These are phyloP conservation scores for Corythaixoides concolor DNA, from an alignment of 2,113 vertebrate genomes.

Conservation along the genomic window DNA sequence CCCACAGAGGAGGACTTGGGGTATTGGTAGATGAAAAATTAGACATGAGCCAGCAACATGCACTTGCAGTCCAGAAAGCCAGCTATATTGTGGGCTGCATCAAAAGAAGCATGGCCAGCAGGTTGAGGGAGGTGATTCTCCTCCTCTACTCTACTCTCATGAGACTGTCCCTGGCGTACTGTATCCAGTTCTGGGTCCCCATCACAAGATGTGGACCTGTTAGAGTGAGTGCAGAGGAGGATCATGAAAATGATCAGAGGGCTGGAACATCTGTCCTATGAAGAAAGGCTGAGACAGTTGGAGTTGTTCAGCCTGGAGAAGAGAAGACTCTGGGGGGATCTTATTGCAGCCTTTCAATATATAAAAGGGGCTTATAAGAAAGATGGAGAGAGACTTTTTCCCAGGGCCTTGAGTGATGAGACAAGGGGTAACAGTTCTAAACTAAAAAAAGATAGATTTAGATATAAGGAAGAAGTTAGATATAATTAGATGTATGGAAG, in stretches of 20 bases:
- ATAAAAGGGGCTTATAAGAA: not conserved
- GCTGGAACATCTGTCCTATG: not conserved
- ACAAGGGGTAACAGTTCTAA: not conserved
- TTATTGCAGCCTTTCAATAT: not conserved
- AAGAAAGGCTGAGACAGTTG: not conserved
- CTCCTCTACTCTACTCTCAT: not conserved
- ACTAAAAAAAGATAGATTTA: not conserved
- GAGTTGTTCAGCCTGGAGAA: not conserved
- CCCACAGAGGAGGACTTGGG: not conserved
- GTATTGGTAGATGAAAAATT: not conserved
- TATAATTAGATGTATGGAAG: not conserved
- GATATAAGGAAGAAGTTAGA: not conserved
- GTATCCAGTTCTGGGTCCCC: not conserved
- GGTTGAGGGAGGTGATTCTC: fast-evolving
- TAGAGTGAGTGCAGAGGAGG: not conserved
- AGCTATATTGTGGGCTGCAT: fast-evolving
- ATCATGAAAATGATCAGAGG: not conserved
- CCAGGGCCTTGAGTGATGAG: not conserved
- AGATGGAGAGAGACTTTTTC: not conserved
- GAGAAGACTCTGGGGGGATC: not conserved
- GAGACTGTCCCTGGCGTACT: not conserved
- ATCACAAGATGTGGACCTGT: not conserved
- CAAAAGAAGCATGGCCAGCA: fast-evolving
- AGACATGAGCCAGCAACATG: not conserved
- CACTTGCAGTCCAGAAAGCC: not conserved